Conservation (phyloP, 2,113 vertebrate genomes). For the Acrocephalus arundinaceus region DNA sequence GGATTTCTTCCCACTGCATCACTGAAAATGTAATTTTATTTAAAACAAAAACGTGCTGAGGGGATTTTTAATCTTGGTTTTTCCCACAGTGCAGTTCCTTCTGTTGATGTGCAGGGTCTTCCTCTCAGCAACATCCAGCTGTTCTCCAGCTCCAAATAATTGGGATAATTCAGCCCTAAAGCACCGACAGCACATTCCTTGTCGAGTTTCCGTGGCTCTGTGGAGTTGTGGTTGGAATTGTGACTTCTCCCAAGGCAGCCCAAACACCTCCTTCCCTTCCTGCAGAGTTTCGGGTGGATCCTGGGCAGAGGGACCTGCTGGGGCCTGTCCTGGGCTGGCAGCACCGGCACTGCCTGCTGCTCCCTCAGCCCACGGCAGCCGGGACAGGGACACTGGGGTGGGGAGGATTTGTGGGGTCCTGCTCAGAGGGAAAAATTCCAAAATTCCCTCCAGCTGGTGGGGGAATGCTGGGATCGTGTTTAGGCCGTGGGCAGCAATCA, state of each 20-base stretch:
- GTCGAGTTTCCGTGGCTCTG: not conserved
- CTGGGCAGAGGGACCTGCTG: not conserved
- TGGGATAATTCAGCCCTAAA: not conserved
- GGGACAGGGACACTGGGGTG: not conserved
- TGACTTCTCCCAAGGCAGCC: not conserved
- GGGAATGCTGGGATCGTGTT: not conserved
- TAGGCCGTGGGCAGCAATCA: not conserved
- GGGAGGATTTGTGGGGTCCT: not conserved
- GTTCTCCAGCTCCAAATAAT: not conserved
- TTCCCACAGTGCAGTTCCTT: accelerated
- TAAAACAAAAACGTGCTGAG: not conserved
- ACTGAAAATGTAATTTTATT: not conserved
- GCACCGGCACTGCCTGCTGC: not conserved
- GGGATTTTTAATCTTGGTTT: not conserved
- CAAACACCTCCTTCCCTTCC: not conserved
- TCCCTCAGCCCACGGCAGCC: not conserved
- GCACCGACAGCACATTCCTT: not conserved
- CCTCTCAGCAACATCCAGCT: not conserved
- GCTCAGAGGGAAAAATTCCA: not conserved
- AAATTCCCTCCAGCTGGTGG: not conserved
- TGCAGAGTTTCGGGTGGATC: conserved; percentile 1
- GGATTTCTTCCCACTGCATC: not conserved
- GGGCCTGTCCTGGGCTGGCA: conserved; percentile 3
- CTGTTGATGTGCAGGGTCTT: not conserved
- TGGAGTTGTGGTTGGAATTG: not conserved